These are phyloP conservation scores for Danio jaintianensis DNA, from an alignment of 2,797 vertebrate species.

Conservation along the genomic window DNA sequence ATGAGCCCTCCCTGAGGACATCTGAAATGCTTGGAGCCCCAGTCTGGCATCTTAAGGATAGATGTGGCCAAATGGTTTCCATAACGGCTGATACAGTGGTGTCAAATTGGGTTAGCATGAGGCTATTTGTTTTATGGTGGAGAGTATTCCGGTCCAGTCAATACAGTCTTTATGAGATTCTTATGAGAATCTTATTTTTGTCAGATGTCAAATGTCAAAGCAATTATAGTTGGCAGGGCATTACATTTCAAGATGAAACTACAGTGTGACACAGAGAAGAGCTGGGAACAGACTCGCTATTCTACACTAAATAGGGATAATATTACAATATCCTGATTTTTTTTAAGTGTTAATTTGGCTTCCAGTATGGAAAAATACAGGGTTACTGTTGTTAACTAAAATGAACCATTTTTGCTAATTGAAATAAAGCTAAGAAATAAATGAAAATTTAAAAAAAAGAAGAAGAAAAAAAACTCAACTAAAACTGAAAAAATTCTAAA, in stretches of 20 bases:
- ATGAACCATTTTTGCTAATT: not conserved
- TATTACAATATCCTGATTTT: not conserved
- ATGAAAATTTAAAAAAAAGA: not conserved
- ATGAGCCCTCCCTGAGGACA: conserved; percentile 14
- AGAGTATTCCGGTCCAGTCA: not conserved
- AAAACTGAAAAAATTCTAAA: not conserved
- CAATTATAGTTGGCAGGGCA: conserved; percentile 16
- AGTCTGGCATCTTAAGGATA: conserved; percentile 16
- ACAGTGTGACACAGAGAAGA: not conserved
- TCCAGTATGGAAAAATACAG: not conserved
- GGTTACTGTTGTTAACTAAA: not conserved
- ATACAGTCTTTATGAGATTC: conserved; percentile 15
- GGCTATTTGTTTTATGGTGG: conserved; percentile 10
- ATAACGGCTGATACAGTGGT: conserved; percentile 15
- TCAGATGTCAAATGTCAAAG: conserved; percentile 38
- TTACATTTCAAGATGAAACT: conserved; percentile 22
- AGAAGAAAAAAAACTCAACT: not conserved
- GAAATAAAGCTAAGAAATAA: not conserved
- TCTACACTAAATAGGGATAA: not conserved
- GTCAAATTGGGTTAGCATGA: conserved; percentile 19
- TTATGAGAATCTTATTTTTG: conserved; percentile 2
- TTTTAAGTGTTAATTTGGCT: not conserved
- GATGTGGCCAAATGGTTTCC: conserved; percentile 27
- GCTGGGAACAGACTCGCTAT: conserved; percentile 6
- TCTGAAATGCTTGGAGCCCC: conserved; percentile 24